Conservation (phyloP, 2,113 vertebrate species). For the Psettodes erumei region DNA sequence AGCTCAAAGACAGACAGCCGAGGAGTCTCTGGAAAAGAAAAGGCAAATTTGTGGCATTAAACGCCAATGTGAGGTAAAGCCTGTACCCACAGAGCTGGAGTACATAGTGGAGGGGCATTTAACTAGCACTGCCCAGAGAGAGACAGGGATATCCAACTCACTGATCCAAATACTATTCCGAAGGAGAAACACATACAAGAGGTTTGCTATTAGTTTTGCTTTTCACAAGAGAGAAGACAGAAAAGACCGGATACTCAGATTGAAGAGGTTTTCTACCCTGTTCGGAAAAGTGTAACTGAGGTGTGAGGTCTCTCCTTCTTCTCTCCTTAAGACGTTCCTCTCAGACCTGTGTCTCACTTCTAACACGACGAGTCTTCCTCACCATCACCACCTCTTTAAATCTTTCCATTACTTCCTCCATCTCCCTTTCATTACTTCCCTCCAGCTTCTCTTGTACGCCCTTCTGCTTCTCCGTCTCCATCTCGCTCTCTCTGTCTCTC, state of each 20-base stretch:
- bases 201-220: neutral
- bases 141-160: constrained; percentile 31
- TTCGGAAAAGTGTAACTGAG: constrained; percentile 22
- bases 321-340: constrained; percentile 5
- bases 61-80: constrained; percentile 67
- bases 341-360: constrained; percentile 76
- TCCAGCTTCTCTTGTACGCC: constrained; percentile 11
- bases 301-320: constrained; percentile 1
- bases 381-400: constrained; percentile 34
- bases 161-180: constrained; percentile 10
- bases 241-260: constrained; percentile 19
- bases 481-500: constrained; percentile 53
- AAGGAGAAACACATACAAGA: neutral
- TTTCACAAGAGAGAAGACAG: constrained; percentile 30
- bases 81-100: constrained; percentile 78
- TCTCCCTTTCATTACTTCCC: constrained; percentile 16
- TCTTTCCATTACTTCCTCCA: constrained; percentile 43
- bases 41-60: constrained; percentile 69
- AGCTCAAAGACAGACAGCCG: constrained; percentile 52
- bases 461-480: constrained; percentile 1
- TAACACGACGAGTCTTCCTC: constrained; percentile 47
- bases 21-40: constrained; percentile 59
- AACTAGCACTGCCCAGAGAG: constrained; percentile 64
- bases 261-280: constrained; percentile 15
- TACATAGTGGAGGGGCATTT: constrained; percentile 36